Conservation (phyloP, 2,797 vertebrate species). For the Brachyalestes nurse region DNA sequence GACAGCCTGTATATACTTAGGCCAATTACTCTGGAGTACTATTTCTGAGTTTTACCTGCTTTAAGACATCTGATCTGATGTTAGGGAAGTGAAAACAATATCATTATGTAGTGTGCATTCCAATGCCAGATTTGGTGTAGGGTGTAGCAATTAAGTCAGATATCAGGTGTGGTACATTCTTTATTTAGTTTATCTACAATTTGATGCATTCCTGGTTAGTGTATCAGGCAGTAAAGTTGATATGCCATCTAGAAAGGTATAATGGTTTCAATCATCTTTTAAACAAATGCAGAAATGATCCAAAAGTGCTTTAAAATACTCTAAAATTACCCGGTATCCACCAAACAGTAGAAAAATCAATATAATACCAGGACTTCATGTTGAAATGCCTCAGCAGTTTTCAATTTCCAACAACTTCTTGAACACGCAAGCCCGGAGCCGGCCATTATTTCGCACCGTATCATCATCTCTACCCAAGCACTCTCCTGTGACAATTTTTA, state of each 20-base stretch:
- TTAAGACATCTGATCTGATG: too few species aligned
- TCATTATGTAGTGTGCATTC: too few species aligned
- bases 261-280: neutral
- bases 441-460: constrained; percentile 47
- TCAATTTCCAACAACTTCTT: constrained; percentile 58
- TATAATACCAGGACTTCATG: constrained; percentile 51
- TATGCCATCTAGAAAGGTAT: neutral
- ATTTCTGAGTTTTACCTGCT: too few species aligned
- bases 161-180: neutral
- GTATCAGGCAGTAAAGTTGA: neutral
- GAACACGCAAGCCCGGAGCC: constrained; percentile 45
- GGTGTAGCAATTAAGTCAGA: neutral
- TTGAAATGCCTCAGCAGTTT: constrained; percentile 61
- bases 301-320: neutral
- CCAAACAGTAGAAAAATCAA: constrained; percentile 40
- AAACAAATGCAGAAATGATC: neutral
- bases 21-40: too few species aligned
- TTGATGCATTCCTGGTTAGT: neutral
- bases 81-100: too few species aligned
- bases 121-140: too few species aligned
- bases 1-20: too few species aligned
- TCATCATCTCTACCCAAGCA: constrained; percentile 42
- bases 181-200: neutral
- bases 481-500: constrained; percentile 50
- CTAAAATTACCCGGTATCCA: constrained; percentile 18